phyloP scores from a whole-genome alignment of 2,113 vertebrate genomes.

The Xiphophorus couchianus region DNA sequence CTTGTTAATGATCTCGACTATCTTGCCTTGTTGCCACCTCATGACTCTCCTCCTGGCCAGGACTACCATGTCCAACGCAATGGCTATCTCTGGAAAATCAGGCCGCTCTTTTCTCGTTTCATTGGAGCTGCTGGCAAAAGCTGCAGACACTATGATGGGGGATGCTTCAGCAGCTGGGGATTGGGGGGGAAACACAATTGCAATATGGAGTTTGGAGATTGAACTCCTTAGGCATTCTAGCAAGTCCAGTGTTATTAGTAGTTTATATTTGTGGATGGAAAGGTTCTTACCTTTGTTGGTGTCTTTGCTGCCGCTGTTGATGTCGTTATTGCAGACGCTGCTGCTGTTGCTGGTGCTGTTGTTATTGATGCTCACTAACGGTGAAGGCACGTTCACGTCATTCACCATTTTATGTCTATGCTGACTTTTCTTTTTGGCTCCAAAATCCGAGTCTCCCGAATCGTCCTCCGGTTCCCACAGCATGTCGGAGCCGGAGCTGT shows the following conservation, averaged over 20 bases:
- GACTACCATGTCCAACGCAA: slow-evolving; percentile 84
- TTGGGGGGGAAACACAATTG: too few species aligned
- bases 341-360: neutral
- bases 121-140: slow-evolving; percentile 20
- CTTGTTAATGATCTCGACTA: slow-evolving; percentile 83
- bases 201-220: neutral
- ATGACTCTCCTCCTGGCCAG: slow-evolving; percentile 87
- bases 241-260: neutral
- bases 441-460: slow-evolving; percentile 53
- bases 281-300: neutral
- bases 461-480: slow-evolving; percentile 46
- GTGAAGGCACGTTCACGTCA: neutral
- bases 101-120: slow-evolving; percentile 20
- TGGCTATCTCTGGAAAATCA: slow-evolving; percentile 81
- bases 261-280: neutral
- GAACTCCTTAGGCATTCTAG: neutral
- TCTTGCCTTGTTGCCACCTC: slow-evolving; percentile 88
- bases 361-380: neutral
- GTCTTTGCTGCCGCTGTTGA: neutral
- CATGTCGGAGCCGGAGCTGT: slow-evolving; percentile 52
- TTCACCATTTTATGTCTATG: neutral
- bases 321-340: neutral
- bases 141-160: slow-evolving; percentile 27
- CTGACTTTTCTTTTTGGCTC: neutral
- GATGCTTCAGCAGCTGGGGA: neutral